These are phyloP conservation scores for Pseudocheirus occidentalis DNA, from an alignment of 2,797 vertebrate genomes.

Conservation along the genomic window DNA sequence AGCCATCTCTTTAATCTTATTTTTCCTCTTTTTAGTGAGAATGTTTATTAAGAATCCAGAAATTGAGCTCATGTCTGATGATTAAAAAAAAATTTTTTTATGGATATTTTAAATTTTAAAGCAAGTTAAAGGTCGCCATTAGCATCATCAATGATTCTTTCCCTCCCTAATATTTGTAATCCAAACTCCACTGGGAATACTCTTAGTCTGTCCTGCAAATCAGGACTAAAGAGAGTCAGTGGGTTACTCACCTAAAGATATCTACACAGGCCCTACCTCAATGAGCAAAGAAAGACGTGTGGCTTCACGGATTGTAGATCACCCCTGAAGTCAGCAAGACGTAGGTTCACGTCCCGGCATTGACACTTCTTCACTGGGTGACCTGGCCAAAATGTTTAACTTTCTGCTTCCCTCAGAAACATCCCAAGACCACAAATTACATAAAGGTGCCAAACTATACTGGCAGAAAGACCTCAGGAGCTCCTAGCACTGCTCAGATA, in stretches of 20 bases:
- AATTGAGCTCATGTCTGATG: background rate
- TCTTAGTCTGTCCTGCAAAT: constrained; percentile 40
- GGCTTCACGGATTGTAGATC: background rate
- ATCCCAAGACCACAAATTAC: background rate
- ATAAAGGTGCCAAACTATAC: background rate
- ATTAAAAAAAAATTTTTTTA: constrained; percentile 8
- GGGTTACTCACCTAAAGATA: constrained; percentile 1
- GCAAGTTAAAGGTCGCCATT: constrained; percentile 7
- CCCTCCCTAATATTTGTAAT: background rate
- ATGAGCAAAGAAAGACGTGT: background rate
- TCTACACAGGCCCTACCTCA: background rate
- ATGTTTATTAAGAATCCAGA: background rate
- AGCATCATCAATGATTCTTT: background rate
- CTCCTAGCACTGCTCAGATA: background rate
- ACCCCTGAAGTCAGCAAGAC: background rate
- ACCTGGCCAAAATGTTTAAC: background rate
- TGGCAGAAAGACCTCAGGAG: background rate
- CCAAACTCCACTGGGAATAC: constrained; percentile 28
- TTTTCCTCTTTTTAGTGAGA: background rate
- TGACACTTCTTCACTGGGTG: background rate
- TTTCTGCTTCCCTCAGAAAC: background rate
- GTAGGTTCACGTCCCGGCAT: background rate
- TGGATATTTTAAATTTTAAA: constrained; percentile 56
- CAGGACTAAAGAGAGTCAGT: background rate
- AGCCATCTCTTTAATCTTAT: background rate